Base-by-base conservation (phyloP, 2,797 vertebrate genomes). In the Carapus acus region DNA sequence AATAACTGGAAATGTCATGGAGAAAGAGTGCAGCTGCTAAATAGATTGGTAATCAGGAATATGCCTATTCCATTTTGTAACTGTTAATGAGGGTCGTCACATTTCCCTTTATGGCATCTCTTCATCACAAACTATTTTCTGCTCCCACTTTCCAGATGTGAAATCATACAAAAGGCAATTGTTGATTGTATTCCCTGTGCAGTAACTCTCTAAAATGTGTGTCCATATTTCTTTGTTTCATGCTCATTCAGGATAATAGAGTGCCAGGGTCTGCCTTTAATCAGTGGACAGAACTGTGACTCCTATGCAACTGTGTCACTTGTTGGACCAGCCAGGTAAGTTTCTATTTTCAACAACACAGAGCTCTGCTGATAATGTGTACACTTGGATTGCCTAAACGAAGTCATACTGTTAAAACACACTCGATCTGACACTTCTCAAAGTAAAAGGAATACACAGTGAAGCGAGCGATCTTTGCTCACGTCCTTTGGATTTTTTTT, bases 241-340 rank as follows among this genome's bases (percentile, higher is more conserved):
- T 46, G 49, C 31, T 9, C 34, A 13, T 15, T 21, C 65, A 98
- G 96, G 65, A 93, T 97, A 85, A 93, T 94, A 51, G 92, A 94
- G 59, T 98, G 96, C 83, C 93, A 96, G 67, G 95, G 93, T 1
- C 87, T 98, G 71, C 94, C 96, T 63, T 87, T 98, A 73, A 91
- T 97, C 74, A 94, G 91, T 2, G 95, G 96, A 46, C 96, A 98
- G 82, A 95, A 94, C 69, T 97, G 95, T 82, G 95, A 98, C 71
- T 86, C 95, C 11, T 98, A 95, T 4, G 95, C 95, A 68, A 93
- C 92, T 11, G 92, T 98, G 59, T 93, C 94, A 55, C 90, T 98
- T 1, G 86, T 95, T 45, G 94, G 95, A 47, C 95, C 94, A 69
- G 89, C 94, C 74, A 96, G 96, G 96, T 98, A 92, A 41, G 14